These are phyloP conservation scores for Prenolepis imparis DNA, from an alignment of 2,888 invertebrate genomes.

Conservation along the genomic window DNA sequence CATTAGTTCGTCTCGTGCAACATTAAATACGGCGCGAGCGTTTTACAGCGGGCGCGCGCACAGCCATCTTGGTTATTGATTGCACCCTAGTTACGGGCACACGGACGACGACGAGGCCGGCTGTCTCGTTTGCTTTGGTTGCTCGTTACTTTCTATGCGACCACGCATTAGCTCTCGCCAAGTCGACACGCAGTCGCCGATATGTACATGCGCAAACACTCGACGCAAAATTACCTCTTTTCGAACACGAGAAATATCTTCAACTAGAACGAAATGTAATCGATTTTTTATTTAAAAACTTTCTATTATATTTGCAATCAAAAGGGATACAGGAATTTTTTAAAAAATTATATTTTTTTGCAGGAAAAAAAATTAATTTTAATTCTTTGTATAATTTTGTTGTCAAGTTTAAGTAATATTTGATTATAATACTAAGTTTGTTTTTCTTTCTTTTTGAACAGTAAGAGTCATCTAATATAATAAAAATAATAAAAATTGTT, in stretches of 20 bases:
- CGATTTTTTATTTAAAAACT: conserved; percentile 4
- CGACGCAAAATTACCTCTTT: conserved; percentile 30
- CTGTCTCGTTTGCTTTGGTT: conserved; percentile 65
- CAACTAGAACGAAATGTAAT: conserved; percentile 1
- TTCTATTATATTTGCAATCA: background rate
- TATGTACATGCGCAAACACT: conserved; percentile 21
- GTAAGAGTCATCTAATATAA: background rate
- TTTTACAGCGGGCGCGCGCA: conserved; percentile 79
- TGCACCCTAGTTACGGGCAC: conserved; percentile 74
- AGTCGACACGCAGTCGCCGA: conserved; percentile 26
- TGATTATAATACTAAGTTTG: background rate
- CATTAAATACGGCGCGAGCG: conserved; percentile 81
- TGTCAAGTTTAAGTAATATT: background rate
- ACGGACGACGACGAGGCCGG: conserved; percentile 68
- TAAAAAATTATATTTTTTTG: background rate
- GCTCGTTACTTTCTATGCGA: conserved; percentile 51
- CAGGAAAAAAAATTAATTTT: background rate
- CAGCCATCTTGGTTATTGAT: conserved; percentile 82
- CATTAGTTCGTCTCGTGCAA: conserved; percentile 79
- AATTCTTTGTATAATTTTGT: background rate
- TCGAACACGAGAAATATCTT: background rate
- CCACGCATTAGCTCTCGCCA: conserved; percentile 34
- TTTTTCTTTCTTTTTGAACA: background rate
- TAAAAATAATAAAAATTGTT: background rate
- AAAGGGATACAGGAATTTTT: background rate